Conservation (phyloP, 2,888 invertebrate genomes). For the Lepidocyrtoides sp. region DNA sequence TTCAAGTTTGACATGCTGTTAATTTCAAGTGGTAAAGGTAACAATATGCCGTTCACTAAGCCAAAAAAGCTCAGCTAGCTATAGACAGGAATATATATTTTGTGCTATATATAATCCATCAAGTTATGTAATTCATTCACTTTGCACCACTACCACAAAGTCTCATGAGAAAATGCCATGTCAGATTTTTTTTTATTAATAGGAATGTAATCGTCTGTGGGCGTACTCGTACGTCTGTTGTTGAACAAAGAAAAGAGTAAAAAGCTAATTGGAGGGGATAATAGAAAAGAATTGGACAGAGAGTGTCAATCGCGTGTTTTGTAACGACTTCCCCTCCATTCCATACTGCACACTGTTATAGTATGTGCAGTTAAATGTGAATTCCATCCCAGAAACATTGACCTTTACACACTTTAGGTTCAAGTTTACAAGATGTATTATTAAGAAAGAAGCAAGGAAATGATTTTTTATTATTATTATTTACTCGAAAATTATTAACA, state of each 20-base stretch:
- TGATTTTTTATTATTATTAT: too few relatives aligned
- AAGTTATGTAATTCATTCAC: not conserved
- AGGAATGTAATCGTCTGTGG: not conserved
- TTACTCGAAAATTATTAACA: slow-evolving; percentile 18
- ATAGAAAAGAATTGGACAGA: not conserved
- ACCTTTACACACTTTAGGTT: slow-evolving; percentile 7
- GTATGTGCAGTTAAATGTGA: not conserved
- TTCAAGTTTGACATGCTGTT: too few relatives aligned
- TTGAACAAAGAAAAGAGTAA: slow-evolving; percentile 8
- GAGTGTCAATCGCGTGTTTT: slow-evolving; percentile 35
- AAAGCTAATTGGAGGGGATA: slow-evolving; percentile 2
- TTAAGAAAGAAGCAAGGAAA: too few relatives aligned
- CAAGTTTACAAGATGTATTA: not conserved
- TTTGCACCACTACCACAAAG: not conserved
- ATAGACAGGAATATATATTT: not conserved
- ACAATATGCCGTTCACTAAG: too few relatives aligned
- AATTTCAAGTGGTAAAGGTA: too few relatives aligned
- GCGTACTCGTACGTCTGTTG: not conserved
- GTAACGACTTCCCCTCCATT: not conserved
- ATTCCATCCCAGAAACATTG: not conserved
- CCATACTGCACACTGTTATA: not conserved
- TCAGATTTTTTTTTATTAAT: slow-evolving; percentile 9
- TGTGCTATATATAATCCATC: not conserved
- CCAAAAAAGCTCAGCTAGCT: too few relatives aligned
- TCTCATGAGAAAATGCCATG: slow-evolving; percentile 20